Evolutionary conservation across 2,888 invertebrate genomes (phyloP).

Genomic region (Trissolcus brochymenae): DNA sequence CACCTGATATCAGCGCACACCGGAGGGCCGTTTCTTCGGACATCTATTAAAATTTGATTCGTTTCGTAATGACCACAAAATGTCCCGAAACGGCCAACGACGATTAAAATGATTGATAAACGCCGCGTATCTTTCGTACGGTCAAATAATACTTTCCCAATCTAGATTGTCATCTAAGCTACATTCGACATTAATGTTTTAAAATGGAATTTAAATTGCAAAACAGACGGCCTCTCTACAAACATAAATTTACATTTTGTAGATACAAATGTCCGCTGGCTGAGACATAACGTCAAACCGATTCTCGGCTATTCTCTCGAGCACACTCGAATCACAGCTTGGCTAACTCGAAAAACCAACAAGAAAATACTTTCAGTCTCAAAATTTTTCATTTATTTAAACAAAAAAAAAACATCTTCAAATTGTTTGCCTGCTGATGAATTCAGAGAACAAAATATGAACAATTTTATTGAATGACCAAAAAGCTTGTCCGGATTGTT

Average conservation of each 20-base stretch:
- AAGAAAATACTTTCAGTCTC: too few species aligned
- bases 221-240: conserved; percentile 15
- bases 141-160: conserved; percentile 19
- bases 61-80: conserved; percentile 18
- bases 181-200: conserved; percentile 24
- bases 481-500: too few species aligned
- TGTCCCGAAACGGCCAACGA: background rate
- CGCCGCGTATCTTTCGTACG: background rate
- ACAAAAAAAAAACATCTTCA: too few species aligned
- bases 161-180: conserved; percentile 37
- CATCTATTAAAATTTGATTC: conserved; percentile 9
- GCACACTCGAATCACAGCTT: too few species aligned
- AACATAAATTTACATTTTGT: conserved; percentile 25
- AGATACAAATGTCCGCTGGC: conserved; percentile 12
- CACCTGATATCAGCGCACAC: background rate
- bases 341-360: too few species aligned
- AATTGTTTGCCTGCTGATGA: too few species aligned
- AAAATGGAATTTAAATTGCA: conserved; percentile 34
- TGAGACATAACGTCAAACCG: conserved; percentile 9
- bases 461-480: too few species aligned
- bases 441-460: too few species aligned
- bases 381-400: too few species aligned
- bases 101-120: conserved; percentile 28
- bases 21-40: background rate
- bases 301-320: conserved; percentile 4